These are phyloP conservation scores for Apis dorsata DNA, from an alignment of 1,140 invertebrate species.

Conservation along the genomic window DNA sequence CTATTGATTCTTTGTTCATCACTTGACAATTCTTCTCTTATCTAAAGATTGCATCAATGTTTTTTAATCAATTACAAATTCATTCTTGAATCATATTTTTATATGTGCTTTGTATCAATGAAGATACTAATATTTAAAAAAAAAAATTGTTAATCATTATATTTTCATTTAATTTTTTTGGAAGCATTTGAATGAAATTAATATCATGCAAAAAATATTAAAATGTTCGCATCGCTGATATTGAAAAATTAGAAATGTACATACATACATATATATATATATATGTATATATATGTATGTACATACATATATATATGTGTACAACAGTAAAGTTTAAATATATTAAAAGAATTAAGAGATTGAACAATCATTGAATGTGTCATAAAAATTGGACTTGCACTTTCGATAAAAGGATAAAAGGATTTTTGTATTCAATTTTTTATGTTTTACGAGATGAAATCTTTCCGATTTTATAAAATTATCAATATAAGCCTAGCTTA, in stretches of 20 bases:
- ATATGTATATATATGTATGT: not conserved
- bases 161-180: not conserved
- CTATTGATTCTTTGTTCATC: not conserved
- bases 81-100: not conserved
- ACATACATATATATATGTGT: not conserved
- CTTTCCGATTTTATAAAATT: not conserved
- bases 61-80: not conserved
- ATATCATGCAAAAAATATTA: not conserved
- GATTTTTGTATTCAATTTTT: not conserved
- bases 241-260: not conserved
- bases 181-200: not conserved
- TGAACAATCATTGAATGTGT: not conserved
- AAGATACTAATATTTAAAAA: not conserved
- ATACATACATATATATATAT: not conserved
- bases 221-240: not conserved
- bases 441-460: not conserved
- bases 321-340: not conserved
- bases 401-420: not conserved
- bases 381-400: not conserved
- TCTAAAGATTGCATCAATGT: slow-evolving; percentile 4
- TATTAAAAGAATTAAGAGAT: no score
- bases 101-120: not conserved
- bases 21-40: not conserved
- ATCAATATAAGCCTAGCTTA: not conserved
- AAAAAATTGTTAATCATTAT: not conserved